Evolutionary conservation across 2,888 invertebrate species (phyloP).

Genomic region (Ectropis crepuscularia): DNA sequence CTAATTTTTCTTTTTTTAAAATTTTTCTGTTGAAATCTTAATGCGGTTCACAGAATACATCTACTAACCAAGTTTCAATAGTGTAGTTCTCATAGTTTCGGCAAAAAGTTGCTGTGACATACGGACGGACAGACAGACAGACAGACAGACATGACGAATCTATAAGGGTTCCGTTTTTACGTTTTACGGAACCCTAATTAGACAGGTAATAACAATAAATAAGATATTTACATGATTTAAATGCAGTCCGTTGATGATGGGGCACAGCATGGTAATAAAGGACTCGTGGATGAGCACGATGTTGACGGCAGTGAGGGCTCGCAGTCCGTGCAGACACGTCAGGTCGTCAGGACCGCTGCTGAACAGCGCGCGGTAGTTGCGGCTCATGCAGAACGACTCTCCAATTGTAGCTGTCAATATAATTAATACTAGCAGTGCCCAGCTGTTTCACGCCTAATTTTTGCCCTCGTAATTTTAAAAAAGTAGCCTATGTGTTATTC

Average conservation of each 20-base stretch:
- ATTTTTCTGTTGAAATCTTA: too few relatives aligned
- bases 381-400: conserved; percentile 46
- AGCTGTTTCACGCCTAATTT: neutral
- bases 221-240: conserved; percentile 45
- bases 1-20: too few relatives aligned
- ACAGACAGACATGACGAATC: too few relatives aligned
- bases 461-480: too few relatives aligned
- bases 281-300: conserved; percentile 41
- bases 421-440: neutral
- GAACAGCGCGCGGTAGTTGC: conserved; percentile 46
- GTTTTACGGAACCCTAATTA: too few relatives aligned
- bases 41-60: too few relatives aligned
- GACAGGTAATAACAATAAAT: neutral
- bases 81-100: too few relatives aligned
- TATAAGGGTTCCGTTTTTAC: too few relatives aligned
- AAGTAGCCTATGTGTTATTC: neutral
- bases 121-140: too few relatives aligned
- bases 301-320: conserved; percentile 32
- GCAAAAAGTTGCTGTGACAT: too few relatives aligned
- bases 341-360: conserved; percentile 46
- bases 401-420: conserved; percentile 33
- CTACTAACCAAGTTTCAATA: too few relatives aligned
- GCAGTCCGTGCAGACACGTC: conserved; percentile 45
- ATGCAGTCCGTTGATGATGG: conserved; percentile 44
- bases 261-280: conserved; percentile 26